phyloP scores from a whole-genome alignment of 2,888 invertebrate genomes.

The Epistrophe eligans region DNA sequence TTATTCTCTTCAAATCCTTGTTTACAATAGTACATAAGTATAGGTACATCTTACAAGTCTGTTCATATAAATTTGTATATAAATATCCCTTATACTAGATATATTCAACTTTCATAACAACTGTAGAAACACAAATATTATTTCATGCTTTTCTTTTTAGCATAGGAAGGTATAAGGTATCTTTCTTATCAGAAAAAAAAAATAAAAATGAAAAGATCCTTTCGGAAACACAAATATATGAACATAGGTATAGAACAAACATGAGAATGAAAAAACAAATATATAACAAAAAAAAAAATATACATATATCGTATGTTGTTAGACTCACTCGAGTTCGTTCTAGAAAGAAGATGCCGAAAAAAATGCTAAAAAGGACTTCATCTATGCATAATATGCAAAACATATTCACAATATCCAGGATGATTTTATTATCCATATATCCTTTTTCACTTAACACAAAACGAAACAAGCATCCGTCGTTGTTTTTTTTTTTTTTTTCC shows the following conservation, averaged over 20 bases:
- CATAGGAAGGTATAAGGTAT: neutral
- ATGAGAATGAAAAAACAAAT: neutral
- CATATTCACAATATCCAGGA: slow-evolving; percentile 52
- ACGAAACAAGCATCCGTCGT: slow-evolving; percentile 47
- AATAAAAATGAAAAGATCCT: neutral
- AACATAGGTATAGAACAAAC: neutral
- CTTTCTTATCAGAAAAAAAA: neutral
- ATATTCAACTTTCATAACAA: neutral
- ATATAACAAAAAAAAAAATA: neutral
- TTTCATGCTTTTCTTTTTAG: neutral
- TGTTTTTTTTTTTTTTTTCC: too few species aligned
- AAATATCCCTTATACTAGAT: neutral
- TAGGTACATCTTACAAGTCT: neutral
- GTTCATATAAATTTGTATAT: neutral
- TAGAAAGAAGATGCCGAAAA: neutral
- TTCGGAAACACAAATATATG: neutral
- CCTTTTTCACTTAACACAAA: slow-evolving; percentile 68
- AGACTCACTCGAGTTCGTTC: neutral
- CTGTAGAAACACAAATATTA: slow-evolving; percentile 11
- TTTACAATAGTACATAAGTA: neutral
- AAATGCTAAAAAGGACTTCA: slow-evolving; percentile 28
- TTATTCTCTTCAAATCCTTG: neutral
- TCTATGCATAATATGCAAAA: slow-evolving; percentile 36
- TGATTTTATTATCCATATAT: slow-evolving; percentile 73
- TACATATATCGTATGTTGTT: neutral